Percentiles rank a stretch among this genome's conserved stretches.
Evolutionary conservation across 2,888 invertebrate species (phyloP).

Genomic region (Artemia sinica): DNA sequence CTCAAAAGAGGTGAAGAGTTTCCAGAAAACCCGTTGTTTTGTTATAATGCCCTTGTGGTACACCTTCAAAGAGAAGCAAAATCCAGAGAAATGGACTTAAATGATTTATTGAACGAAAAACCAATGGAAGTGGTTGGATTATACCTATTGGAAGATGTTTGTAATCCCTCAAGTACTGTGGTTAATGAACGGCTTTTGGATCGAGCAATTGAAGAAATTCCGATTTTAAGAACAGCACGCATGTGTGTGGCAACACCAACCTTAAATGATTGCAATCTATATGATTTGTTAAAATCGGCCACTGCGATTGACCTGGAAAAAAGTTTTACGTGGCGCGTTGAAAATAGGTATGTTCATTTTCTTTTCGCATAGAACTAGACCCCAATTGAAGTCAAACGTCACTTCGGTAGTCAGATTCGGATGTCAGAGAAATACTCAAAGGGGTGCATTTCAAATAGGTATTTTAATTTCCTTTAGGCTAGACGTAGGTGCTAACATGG

Average conservation of each 20-base stretch:
- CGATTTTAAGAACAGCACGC: not conserved
- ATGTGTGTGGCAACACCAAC: not conserved
- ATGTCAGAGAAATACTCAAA: too few relatives aligned
- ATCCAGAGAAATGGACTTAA: not conserved
- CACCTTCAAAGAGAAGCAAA: not conserved
- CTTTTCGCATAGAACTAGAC: too few relatives aligned
- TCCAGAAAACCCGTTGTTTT: not conserved
- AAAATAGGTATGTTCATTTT: constrained; percentile 2
- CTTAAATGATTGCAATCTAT: not conserved
- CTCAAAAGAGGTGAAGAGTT: not conserved
- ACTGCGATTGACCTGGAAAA: constrained; percentile 2
- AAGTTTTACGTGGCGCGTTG: constrained; percentile 10
- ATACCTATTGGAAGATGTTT: not conserved
- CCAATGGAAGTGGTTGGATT: constrained; percentile 1
- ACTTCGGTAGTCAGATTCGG: too few relatives aligned
- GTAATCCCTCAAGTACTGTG: not conserved
- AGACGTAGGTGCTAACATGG: too few relatives aligned
- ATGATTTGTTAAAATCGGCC: not conserved
- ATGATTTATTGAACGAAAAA: not conserved
- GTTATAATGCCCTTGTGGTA: not conserved
- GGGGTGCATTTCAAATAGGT: too few relatives aligned
- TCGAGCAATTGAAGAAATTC: not conserved
- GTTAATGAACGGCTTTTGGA: not conserved
- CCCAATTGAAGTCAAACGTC: too few relatives aligned
- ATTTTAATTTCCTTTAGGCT: too few relatives aligned